Evolutionary conservation across 2,888 invertebrate species (phyloP), one percentile per base, ranked within the genome.

Genomic region (Argyresthia goedartella): DNA sequence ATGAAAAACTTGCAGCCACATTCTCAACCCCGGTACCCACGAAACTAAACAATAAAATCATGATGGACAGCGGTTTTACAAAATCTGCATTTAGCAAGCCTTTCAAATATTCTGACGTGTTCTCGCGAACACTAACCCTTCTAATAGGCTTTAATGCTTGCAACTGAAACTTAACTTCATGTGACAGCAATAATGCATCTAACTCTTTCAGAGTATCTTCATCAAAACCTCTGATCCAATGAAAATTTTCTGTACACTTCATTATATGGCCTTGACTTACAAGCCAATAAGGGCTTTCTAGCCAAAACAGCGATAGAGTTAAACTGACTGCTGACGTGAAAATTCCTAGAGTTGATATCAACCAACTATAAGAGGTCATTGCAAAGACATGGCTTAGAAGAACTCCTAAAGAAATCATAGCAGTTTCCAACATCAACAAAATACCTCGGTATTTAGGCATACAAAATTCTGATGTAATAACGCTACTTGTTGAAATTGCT

Each of bases 231-330:
- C 61, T 54, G 2, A 64, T 41, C 57, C 56, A 58, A 14, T 59
- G 53, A 52, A 61, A 61, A 49, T 34, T 57, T 50, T 63, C 62
- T 1, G 56, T 56, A 46, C 61, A 54, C 52, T 55, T 58, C 43
- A 57, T 51, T 33, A 59, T 55, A 16, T 60, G 54, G 1, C 60
- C 62, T 52, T 60, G 54, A 52, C 52, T 59, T 8, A 60, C 57
- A 14, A 64, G 51, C 62, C 61, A 62, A 49, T 61, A 60, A 4
- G 62, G 62, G 25, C 62, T 62, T 54, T 64, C 62, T 35, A 58
- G 59, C 36, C 55, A 60, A 13, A 55, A 55, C 14, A 58, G 60
- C 8, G 54, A 55, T 11, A 60, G 51, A 11, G 57, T 39, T 8
- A 60, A 43, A 15, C 57, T 54, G 13, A 50, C 54, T 1, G 53